Base-by-base conservation (phyloP, 1,140 invertebrate genomes). In the Listronotus bonariensis region DNA sequence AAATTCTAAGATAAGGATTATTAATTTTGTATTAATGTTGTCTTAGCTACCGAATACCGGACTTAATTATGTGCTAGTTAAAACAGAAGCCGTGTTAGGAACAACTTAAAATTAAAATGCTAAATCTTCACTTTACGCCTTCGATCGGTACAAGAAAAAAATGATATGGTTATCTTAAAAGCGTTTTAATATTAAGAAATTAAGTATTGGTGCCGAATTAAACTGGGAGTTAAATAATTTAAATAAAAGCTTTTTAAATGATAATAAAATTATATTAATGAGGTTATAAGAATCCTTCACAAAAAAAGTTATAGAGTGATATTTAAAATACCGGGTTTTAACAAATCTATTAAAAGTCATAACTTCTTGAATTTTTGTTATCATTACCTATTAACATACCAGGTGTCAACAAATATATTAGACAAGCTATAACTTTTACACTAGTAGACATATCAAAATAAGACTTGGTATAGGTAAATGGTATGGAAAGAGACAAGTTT, bases 81-180 rank as follows among this genome's bases (percentile, higher is more conserved):
- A 60, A 60, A 60, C 57, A 60, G 57, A 60, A 60, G 57, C 57
- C 57, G 57, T 60, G 57, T 60, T 51, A 51, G 17, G 36, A 60
- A 60, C 57, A 60, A 49, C 57, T 60, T 60, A 60, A 49, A 51
- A 60, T 60, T 60, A 51, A 60, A 60, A 51, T 18, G 38, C 10
- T 45, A 42, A 60, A 60, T 60, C 17, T 34, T 32, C 15, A 41
- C 43, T 46, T 57, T 57, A 43, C 34, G 11, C n/a, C 14, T 14
- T 14, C 17, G 10, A 18, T 45, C 57, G 45, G 36, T 40, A 49
- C 38, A 51, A 40, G 32, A 51, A 51, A 51, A 60, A 26, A 14
- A 9, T n/a, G 46, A 60, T 60, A 31, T 8, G 15, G 18, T 60
- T 51, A 60, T 60, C 57, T 60, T 60, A 60, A 60, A 51, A 60